Conservation (phyloP, 2,113 vertebrate species). For the Anhinga rufa region DNA sequence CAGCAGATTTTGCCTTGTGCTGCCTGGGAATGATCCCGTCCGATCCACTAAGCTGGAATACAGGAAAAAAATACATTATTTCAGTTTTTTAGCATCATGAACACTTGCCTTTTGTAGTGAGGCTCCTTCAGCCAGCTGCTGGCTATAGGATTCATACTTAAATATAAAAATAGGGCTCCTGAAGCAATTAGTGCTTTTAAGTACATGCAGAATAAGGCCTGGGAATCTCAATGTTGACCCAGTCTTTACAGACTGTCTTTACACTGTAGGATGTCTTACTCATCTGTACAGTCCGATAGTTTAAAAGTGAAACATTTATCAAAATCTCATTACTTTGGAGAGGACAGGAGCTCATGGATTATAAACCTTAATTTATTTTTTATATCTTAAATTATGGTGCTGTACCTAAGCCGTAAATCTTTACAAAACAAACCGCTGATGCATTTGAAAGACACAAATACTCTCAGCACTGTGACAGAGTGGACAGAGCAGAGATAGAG, state of each 20-base stretch:
- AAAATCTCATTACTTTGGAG: slow-evolving; percentile 44
- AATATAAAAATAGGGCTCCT: not conserved
- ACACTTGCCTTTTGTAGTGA: not conserved
- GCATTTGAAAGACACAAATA: not conserved
- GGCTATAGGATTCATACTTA: not conserved
- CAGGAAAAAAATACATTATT: not conserved
- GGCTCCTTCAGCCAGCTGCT: not conserved
- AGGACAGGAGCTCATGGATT: slow-evolving; percentile 18
- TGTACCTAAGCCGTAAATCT: not conserved
- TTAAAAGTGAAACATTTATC: slow-evolving; percentile 22
- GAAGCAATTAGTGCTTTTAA: not conserved
- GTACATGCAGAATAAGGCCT: not conserved
- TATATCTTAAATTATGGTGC: slow-evolving; percentile 6
- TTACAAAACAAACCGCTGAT: slow-evolving; percentile 7
- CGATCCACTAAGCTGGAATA: not conserved
- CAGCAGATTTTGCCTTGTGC: not conserved
- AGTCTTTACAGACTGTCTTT: not conserved
- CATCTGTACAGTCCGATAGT: not conserved
- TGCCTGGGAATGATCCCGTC: not conserved
- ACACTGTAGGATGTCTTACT: not conserved
- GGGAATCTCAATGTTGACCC: not conserved
- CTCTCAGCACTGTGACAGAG: not conserved
- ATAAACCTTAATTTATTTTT: slow-evolving; percentile 40
- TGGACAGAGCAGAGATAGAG: not conserved
- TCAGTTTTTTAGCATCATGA: not conserved